phyloP scores from a whole-genome alignment of 2,113 vertebrate species.

The Rana temporaria region DNA sequence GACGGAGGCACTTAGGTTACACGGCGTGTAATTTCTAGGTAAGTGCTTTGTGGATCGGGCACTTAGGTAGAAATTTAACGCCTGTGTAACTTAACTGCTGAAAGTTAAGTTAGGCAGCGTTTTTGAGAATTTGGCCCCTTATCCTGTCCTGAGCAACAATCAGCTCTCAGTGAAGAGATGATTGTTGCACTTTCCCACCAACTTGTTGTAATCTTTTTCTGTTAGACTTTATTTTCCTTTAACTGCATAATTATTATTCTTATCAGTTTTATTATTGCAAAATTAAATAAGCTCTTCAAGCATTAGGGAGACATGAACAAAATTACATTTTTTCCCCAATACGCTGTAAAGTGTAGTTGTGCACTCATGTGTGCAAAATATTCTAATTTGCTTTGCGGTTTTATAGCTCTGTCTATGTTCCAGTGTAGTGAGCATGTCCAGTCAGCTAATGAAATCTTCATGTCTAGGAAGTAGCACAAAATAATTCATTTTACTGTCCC shows the following conservation, averaged over 20 bases:
- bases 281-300: constrained; percentile 18
- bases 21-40: too few species aligned
- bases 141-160: too few species aligned
- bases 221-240: background rate
- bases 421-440: constrained; percentile 14
- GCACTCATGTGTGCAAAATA: constrained; percentile 23
- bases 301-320: constrained; percentile 1
- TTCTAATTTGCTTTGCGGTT: constrained; percentile 28
- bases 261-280: constrained; percentile 16
- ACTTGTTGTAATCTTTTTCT: background rate
- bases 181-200: too few species aligned
- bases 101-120: too few species aligned
- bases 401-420: constrained; percentile 3
- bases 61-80: too few species aligned
- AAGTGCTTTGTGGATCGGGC: too few species aligned
- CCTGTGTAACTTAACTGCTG: too few species aligned
- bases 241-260: constrained; percentile 15
- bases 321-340: background rate
- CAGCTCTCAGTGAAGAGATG: too few species aligned
- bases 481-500: constrained; percentile 23
- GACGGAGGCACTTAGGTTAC: too few species aligned
- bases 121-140: too few species aligned
- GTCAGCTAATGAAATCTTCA: constrained; percentile 18
- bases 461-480: constrained; percentile 22
- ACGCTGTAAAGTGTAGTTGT: background rate